Evolutionary conservation across 2,888 invertebrate genomes (phyloP).

Genomic region (Gymnosoma rotundatum): DNA sequence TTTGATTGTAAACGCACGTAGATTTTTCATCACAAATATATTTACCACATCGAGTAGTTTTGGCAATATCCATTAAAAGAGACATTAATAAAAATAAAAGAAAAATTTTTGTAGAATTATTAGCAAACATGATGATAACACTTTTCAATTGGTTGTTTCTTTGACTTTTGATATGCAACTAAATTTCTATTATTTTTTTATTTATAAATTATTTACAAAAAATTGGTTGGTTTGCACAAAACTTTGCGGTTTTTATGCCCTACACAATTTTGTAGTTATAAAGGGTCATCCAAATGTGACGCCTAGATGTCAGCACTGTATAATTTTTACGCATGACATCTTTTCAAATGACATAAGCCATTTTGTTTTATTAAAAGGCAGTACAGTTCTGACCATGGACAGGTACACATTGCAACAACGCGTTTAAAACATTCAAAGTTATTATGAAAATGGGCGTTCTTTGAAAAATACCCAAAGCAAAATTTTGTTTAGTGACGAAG

Average conservation of each 20-base stretch:
- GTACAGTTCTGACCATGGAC: too few species aligned
- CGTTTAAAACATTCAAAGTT: too few species aligned
- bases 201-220: not conserved
- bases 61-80: not conserved
- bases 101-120: not conserved
- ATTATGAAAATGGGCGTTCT: too few species aligned
- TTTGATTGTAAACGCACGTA: not conserved
- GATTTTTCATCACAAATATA: not conserved
- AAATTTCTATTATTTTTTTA: not conserved
- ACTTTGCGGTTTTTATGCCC: conserved; percentile 30
- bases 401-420: too few species aligned
- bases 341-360: too few species aligned
- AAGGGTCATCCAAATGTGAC: too few species aligned
- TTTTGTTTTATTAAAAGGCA: too few species aligned
- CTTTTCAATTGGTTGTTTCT: too few species aligned
- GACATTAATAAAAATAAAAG: not conserved
- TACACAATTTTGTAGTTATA: not conserved
- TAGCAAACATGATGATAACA: not conserved
- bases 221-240: not conserved
- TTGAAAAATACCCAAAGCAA: too few species aligned
- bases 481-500: too few species aligned
- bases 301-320: too few species aligned
- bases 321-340: too few species aligned
- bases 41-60: not conserved
- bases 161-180: conserved; percentile 24